Evolutionary conservation across 2,888 invertebrate species (phyloP), one percentile per base, ranked within the genome.

Genomic region (Cryptus viduatorius): DNA sequence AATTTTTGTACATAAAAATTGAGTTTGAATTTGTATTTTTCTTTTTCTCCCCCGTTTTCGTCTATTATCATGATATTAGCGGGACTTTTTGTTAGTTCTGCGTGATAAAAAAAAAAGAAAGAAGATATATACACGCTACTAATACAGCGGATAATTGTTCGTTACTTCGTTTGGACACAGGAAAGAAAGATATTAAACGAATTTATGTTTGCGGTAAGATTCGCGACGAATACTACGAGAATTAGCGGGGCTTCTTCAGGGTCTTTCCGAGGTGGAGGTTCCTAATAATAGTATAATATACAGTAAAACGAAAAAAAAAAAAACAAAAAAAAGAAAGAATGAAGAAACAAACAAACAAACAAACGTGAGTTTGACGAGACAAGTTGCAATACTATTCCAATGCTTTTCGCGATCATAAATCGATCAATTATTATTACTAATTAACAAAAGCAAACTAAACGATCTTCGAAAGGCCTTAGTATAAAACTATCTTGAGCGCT

Each of bases 1-100:
- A 90, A 88, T 88, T 78, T 83, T 86, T 90, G 89, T 90, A 90
- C 88, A 91, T 90, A 90, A 88, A 89, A 83, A 82, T 77, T 79
- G 42, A 48, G 71, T 89, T 89, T 89, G 83, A 86, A 87, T 86
- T 89, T 89, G n/a, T 79, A 82, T 85, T 59, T 50, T 78, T 80
- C n/a, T 42, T 78, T 80, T 42, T 16, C 67, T 8, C 48, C 59
- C 56, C 72, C 42, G 64, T 72, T 56, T 46, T 79, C 67, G 79
- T 76, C 71, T 29, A 81, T 37, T 4, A 50, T 68, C 72, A 14
- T 10, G 46, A 12, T 19, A 56, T 19, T 50, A n/a, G 44, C 72
- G 24, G 56, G 24, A 19, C 48, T 44, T 42, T 10, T 59, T 48
- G 64, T 31, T 29, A 1, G 59, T 61, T 31, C 50, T 53, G 44